A percentile compares a stretch with the other conserved stretches of the same genome.
These are phyloP conservation scores for Falco peregrinus DNA, from an alignment of 2,797 vertebrate species.

Conservation along the genomic window DNA sequence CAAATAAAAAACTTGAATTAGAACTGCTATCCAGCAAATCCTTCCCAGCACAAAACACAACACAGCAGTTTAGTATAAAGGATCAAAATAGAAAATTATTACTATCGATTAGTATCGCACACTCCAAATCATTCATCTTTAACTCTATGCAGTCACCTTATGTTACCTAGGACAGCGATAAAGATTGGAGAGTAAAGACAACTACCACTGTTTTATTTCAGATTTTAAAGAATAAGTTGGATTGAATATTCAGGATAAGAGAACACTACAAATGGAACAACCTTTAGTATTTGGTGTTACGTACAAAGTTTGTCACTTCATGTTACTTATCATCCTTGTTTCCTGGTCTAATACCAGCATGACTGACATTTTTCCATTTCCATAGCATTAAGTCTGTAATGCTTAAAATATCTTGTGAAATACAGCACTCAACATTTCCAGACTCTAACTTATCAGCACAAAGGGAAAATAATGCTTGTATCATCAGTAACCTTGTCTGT, in stretches of 20 bases:
- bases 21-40: not conserved
- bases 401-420: not conserved
- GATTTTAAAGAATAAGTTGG: not conserved
- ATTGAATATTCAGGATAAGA: not conserved
- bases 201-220: not conserved
- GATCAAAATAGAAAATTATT: not conserved
- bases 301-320: not conserved
- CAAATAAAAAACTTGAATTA: not conserved
- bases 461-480: not conserved
- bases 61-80: not conserved
- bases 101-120: not conserved
- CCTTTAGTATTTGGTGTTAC: not conserved
- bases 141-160: not conserved
- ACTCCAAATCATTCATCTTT: not conserved
- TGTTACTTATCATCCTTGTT: not conserved
- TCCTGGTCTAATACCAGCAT: not conserved
- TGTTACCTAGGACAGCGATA: not conserved
- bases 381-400: not conserved
- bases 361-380: slow-evolving; percentile 54
- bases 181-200: not conserved
- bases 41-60: not conserved
- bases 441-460: not conserved
- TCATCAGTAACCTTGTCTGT: not conserved
- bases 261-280: not conserved
- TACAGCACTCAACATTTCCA: not conserved